Evolutionary conservation across 2,888 invertebrate species (phyloP), one percentile per base, ranked within the genome.

Genomic region (Polydrusus cervinus): DNA sequence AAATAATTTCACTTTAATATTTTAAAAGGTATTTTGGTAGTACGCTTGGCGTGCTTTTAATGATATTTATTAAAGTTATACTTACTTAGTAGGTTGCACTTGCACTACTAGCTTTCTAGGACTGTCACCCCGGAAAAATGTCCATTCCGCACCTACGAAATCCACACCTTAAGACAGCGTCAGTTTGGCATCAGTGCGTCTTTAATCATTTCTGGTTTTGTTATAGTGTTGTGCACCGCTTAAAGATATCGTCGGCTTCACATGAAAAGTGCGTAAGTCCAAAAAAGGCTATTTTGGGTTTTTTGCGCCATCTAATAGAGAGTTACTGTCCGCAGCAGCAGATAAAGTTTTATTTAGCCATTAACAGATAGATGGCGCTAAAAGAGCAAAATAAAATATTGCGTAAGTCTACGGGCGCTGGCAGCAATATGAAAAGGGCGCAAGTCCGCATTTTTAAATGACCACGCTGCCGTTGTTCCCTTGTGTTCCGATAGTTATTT

Each of bases 231-330:
- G n/a, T n/a, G n/a, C n/a, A n/a, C n/a, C n/a, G n/a, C n/a, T n/a
- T n/a, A n/a, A n/a, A n/a, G n/a, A n/a, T 76, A 53, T 66, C 53
- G 49, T 75, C 47, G 78, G 84, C 74, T 81, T 81, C 75, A 78
- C 76, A 74, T 86, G 85, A 84, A 79, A 85, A 82, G 74, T 84
- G 20, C 53, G 20, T 18, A 53, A 18, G 53, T 53, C 53, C 53
- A 53, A 53, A 53, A 53, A 53, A 20, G 18, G 20, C 53, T 13
- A 53, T 18, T 53, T 53, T 16, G 53, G 25, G 20, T 13, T 53
- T 53, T 53, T 53, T 53, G 53, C 53, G 53, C 9, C 53, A 53
- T 53, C 10, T 53, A 53, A 53, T 20, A 20, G 13, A 53, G 3
- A 13, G 20, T 20, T 53, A 53, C 53, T 18, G 18, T 18, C 18